A percentile compares a stretch with the other conserved stretches of the same genome.
phyloP scores from a whole-genome alignment of 2,113 vertebrate genomes.

The Pristiophorus japonicus region DNA sequence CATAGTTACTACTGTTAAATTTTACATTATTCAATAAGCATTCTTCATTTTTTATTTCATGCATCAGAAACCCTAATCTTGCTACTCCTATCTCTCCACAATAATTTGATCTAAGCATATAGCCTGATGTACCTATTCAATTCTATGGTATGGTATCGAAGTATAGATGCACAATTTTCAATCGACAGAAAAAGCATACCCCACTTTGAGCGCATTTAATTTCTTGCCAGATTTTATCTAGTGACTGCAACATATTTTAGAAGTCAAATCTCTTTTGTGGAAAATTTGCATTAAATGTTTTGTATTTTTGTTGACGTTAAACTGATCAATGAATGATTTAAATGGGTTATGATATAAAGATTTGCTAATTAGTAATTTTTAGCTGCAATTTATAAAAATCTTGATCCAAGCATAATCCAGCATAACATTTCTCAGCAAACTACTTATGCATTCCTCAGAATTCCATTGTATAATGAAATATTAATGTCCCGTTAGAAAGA shows the following conservation, averaged over 20 bases:
- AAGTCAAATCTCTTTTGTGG: neutral
- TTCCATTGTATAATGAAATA: slow-evolving; percentile 29
- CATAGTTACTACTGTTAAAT: no score
- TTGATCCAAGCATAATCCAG: slow-evolving; percentile 7
- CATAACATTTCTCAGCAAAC: slow-evolving; percentile 20
- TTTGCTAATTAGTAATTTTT: slow-evolving; percentile 19
- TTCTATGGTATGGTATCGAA: neutral
- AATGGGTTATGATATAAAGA: neutral
- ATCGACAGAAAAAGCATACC: neutral
- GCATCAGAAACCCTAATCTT: no score
- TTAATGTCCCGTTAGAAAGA: slow-evolving; percentile 10
- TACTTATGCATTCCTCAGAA: slow-evolving; percentile 1
- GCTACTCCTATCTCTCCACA: neutral
- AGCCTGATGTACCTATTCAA: neutral
- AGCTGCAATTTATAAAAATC: neutral
- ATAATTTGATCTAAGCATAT: neutral
- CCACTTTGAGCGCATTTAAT: neutral
- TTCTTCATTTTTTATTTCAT: no score
- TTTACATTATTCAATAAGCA: no score
- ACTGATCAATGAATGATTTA: slow-evolving; percentile 14
- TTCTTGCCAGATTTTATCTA: neutral
- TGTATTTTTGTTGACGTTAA: slow-evolving; percentile 26
- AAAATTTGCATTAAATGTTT: neutral
- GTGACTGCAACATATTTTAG: neutral
- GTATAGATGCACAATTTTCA: neutral